Base-by-base conservation (phyloP, 2,888 invertebrate genomes). In the Caenorhabditis afra region DNA sequence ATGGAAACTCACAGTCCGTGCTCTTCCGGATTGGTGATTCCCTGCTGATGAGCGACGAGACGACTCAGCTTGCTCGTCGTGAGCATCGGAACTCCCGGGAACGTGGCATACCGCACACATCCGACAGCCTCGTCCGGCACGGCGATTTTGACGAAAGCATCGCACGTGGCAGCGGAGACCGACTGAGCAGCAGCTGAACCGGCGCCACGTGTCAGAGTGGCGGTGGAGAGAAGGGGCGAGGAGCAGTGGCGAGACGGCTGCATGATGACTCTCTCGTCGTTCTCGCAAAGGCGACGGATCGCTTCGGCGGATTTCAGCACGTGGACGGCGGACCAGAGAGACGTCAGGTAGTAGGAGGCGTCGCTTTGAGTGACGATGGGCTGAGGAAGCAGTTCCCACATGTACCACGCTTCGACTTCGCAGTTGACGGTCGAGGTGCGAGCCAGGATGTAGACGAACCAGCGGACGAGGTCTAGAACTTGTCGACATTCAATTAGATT, bases 21-120 rank as follows among this genome's bases (percentile, higher is more conserved):
- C 91, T 97, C 97, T 91, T 96, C 96, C 18, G 97, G 96, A 92
- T 97, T 97, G 73, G 96, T 96, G 86, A 97, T 95, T 89, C 95
- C 94, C 73, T 96, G 95, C 90, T 96, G 96, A 91, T 96, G 96
- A 16, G 97, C 97, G 70, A 97, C 94, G 90, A 88, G 80, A 90
- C 96, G 94, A 92, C 96, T 96, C 66, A 97, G 94, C 91, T 97
- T 96, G 62, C 94, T 93, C 0, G 96, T 95, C 29, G 95, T 95
- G 92, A 96, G 96, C 87, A 95, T 95, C 0, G 96, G 96, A 87
- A 96, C 93, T 84, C 96, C 95, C 49, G 97, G 97, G 78, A 97
- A 93, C 35, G 96, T 95, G 91, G 78, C 58, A 50, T 82, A 84
- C 16, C 95, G 94, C 89, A 97, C 94, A 35, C 95, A 95, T 66